Evolutionary conservation across 2,797 vertebrate genomes (phyloP).

Genomic region (Spatula clypeata): DNA sequence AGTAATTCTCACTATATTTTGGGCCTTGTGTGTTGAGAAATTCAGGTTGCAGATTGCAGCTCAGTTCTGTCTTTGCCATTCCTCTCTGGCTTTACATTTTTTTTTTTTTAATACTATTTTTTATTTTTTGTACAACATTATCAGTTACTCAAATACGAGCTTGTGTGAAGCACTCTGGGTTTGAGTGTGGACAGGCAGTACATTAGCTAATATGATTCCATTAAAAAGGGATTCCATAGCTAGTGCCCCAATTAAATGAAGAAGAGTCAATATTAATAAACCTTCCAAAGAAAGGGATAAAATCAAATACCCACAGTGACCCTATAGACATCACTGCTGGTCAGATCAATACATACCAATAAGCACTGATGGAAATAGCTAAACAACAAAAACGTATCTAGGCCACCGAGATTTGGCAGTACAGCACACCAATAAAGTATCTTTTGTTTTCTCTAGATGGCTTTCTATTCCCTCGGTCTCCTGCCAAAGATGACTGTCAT

Average conservation of each 20-base stretch:
- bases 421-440: neutral
- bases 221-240: constrained; percentile 61
- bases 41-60: neutral
- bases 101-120: neutral
- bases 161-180: constrained; percentile 31
- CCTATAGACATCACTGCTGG: neutral
- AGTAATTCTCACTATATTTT: neutral
- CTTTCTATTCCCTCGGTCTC: neutral
- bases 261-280: constrained; percentile 67
- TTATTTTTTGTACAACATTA: neutral
- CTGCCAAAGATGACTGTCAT: neutral
- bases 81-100: neutral
- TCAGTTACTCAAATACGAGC: neutral
- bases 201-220: constrained; percentile 59
- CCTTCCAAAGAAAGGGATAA: constrained; percentile 44
- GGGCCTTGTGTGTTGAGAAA: neutral
- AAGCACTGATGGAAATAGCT: constrained; percentile 35
- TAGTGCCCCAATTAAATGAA: constrained; percentile 53
- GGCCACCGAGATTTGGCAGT: constrained; percentile 20
- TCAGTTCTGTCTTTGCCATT: neutral
- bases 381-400: constrained; percentile 18
- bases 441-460: neutral
- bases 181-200: constrained; percentile 40
- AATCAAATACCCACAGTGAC: constrained; percentile 53
- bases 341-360: constrained; percentile 38